phyloP scores from a whole-genome alignment of 2,797 vertebrate species.

The Delichon dasypus region DNA sequence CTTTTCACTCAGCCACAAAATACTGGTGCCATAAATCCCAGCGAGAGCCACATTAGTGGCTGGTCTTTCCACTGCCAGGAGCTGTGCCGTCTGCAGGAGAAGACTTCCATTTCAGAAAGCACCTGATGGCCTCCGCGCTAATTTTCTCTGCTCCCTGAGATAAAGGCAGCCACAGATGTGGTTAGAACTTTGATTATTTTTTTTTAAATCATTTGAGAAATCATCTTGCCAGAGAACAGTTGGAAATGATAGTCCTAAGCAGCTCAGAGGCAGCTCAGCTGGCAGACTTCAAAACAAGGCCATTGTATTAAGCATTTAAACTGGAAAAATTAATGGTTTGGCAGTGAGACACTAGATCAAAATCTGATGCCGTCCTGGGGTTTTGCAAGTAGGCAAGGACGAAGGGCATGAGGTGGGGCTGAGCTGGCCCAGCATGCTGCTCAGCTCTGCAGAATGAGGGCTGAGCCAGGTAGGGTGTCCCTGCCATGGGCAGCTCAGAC shows the following conservation, averaged over 20 bases:
- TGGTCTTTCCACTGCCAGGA: background rate
- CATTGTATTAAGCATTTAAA: constrained; percentile 13
- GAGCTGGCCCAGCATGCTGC: background rate
- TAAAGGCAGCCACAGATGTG: constrained; percentile 13
- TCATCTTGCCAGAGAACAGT: constrained; percentile 28
- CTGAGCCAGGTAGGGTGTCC: background rate
- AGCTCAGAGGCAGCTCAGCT: constrained; percentile 13
- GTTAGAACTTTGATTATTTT: constrained; percentile 38
- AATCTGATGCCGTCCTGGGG: background rate
- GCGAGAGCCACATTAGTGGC: constrained; percentile 16
- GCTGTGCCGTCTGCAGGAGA: background rate
- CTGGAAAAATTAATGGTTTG: constrained; percentile 5
- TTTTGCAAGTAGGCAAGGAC: background rate
- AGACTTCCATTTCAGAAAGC: constrained; percentile 19
- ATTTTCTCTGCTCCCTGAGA: constrained; percentile 11
- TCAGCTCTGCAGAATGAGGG: background rate
- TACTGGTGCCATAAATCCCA: constrained; percentile 5
- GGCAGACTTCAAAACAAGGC: constrained; percentile 26
- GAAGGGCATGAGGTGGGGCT: background rate
- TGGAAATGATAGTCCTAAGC: constrained; percentile 31
- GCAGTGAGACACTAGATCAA: background rate
- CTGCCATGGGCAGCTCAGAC: background rate
- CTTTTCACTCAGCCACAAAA: background rate
- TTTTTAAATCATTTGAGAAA: constrained; percentile 47
- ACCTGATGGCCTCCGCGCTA: background rate